A percentile compares a stretch with the other conserved stretches of the same genome.
Evolutionary conservation across 2,113 vertebrate genomes (phyloP).

Genomic region (Sclerurus mexicanus): DNA sequence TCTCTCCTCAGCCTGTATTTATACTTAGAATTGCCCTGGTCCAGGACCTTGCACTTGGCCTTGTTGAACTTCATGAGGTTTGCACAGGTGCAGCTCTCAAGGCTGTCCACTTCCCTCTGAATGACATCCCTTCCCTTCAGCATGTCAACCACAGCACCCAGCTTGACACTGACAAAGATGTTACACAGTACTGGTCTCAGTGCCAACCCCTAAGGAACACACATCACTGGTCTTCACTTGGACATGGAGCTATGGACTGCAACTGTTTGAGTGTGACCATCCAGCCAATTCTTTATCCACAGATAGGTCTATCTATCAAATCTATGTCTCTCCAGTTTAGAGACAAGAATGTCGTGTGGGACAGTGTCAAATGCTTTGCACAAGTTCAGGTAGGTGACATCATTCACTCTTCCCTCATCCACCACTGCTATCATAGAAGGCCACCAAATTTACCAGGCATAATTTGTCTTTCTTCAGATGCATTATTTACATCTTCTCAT

Average conservation of each 20-base stretch:
- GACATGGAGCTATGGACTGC: not conserved
- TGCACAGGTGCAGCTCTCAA: not conserved
- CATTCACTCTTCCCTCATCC: not conserved
- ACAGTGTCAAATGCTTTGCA: not conserved
- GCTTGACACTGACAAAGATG: too few relatives aligned
- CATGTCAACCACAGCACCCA: fast-evolving
- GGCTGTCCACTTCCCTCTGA: not conserved
- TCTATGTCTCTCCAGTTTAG: not conserved
- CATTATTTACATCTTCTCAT: not conserved
- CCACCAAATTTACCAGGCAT: not conserved
- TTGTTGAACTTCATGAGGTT: not conserved
- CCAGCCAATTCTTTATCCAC: not conserved
- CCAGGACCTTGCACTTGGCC: not conserved
- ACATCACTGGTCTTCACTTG: not conserved
- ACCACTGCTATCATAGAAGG: not conserved
- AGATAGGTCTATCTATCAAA: not conserved
- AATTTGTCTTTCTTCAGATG: not conserved
- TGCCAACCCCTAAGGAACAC: not conserved
- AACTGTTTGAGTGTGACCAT: not conserved
- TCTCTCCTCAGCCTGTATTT: not conserved
- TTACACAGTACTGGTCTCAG: not conserved
- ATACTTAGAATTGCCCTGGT: not conserved
- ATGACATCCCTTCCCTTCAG: not conserved
- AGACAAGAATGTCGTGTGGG: not conserved
- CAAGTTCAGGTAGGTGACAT: not conserved